Evolutionary conservation across 2,888 invertebrate species (phyloP).

Genomic region (Ochlodes sylvanus): DNA sequence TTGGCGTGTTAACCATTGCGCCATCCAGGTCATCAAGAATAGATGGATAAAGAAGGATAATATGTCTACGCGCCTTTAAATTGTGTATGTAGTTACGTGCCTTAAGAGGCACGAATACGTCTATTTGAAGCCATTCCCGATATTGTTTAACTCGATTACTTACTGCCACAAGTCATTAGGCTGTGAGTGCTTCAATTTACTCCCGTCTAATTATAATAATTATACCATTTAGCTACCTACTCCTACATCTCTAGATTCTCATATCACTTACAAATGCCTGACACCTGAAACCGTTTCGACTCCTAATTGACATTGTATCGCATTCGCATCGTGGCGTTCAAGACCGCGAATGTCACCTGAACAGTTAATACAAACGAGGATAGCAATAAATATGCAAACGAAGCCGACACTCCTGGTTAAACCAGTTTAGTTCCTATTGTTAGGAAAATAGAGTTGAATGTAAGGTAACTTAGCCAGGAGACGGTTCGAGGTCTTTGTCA

Average conservation of each 20-base stretch:
- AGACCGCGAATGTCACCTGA: slow-evolving; percentile 35
- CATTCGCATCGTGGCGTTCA: slow-evolving; percentile 1
- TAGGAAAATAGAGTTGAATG: not conserved
- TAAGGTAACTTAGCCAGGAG: not conserved
- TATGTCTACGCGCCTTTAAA: too few species aligned
- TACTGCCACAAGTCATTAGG: too few species aligned
- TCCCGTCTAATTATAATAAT: too few species aligned
- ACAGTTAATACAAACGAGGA: slow-evolving; percentile 51
- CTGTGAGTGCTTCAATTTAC: too few species aligned
- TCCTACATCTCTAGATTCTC: not conserved
- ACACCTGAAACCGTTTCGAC: not conserved
- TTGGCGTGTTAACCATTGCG: too few species aligned
- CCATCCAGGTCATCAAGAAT: too few species aligned
- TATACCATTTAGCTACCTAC: too few species aligned
- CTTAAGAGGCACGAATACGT: too few species aligned
- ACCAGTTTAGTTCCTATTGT: slow-evolving; percentile 5
- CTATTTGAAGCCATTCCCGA: too few species aligned
- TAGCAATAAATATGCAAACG: slow-evolving; percentile 72
- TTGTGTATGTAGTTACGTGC: too few species aligned
- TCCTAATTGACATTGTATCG: slow-evolving; percentile 5
- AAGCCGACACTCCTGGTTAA: not conserved
- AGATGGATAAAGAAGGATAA: too few species aligned
- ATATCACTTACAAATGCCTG: not conserved
- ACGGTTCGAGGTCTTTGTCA: slow-evolving; percentile 29
- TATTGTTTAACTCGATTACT: too few species aligned